Percentiles rank a stretch among this genome's conserved stretches.
Conservation (phyloP, 2,888 invertebrate species). For the Parapristionchus giblindavisi region DNA sequence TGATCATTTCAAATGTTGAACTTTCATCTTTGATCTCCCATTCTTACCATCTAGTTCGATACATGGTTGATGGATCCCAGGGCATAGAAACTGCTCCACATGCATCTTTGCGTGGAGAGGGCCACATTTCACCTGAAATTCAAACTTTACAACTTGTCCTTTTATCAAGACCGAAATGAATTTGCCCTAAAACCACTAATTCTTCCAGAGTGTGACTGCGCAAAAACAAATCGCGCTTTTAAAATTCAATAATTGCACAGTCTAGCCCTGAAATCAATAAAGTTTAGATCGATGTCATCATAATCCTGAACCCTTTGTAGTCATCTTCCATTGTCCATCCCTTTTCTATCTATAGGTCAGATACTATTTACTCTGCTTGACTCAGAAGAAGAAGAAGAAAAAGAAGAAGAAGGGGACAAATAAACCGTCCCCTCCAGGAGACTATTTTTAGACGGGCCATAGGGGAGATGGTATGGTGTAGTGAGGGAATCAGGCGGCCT, state of each 20-base stretch:
- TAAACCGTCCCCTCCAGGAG: too few relatives aligned
- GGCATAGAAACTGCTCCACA: constrained; percentile 70
- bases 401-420: too few relatives aligned
- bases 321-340: neutral
- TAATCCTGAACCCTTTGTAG: neutral
- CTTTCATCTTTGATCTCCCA: constrained; percentile 2
- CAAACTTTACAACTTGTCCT: neutral
- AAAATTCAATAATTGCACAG: too few relatives aligned
- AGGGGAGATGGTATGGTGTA: neutral
- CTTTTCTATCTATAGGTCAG: neutral
- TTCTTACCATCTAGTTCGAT: constrained; percentile 69
- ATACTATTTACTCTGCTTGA: neutral
- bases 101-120: constrained; percentile 65
- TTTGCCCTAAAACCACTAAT: neutral
- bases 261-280: neutral
- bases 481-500: neutral
- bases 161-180: neutral
- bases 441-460: neutral
- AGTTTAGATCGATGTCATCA: neutral
- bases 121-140: constrained; percentile 66
- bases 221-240: too few relatives aligned
- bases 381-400: too few relatives aligned
- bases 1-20: neutral
- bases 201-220: too few relatives aligned
- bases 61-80: constrained; percentile 72